phyloP scores from a whole-genome alignment of 2,797 vertebrate genomes.

The Chelon auratus region DNA sequence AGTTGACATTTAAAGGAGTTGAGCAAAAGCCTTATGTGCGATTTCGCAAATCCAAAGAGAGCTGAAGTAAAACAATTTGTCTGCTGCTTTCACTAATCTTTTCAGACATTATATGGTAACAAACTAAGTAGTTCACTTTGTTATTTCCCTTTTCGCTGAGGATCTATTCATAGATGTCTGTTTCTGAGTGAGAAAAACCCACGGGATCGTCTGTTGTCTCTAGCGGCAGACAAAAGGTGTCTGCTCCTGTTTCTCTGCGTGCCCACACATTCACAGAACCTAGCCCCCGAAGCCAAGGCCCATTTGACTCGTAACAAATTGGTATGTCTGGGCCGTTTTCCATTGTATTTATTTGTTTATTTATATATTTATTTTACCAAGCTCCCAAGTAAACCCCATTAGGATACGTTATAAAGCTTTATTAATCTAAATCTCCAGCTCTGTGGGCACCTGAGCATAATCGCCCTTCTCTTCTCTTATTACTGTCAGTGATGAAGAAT shows the following conservation, averaged over 20 bases:
- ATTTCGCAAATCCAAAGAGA: slow-evolving; percentile 39
- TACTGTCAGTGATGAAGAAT: slow-evolving; percentile 29
- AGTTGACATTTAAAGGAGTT: slow-evolving; percentile 13
- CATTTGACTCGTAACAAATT: slow-evolving; percentile 50
- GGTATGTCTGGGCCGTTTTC: slow-evolving; percentile 38
- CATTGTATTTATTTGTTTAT: slow-evolving; percentile 27
- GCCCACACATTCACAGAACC: slow-evolving; percentile 49
- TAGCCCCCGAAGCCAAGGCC: slow-evolving; percentile 44
- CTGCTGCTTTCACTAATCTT: slow-evolving; percentile 24
- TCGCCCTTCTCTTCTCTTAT: slow-evolving; percentile 14
- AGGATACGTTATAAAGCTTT: slow-evolving; percentile 55
- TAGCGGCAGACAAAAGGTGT: slow-evolving; percentile 44
- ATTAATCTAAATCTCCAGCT: slow-evolving; percentile 48
- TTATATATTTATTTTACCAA: slow-evolving; percentile 16
- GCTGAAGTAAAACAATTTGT: slow-evolving; percentile 28
- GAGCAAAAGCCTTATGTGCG: slow-evolving; percentile 1
- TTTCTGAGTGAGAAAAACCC: slow-evolving; percentile 36
- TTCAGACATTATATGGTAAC: slow-evolving; percentile 14
- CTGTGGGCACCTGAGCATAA: slow-evolving; percentile 28
- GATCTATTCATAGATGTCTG: slow-evolving; percentile 43
- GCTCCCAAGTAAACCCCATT: slow-evolving; percentile 37
- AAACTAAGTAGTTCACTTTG: slow-evolving; percentile 21
- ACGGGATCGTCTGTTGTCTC: slow-evolving; percentile 37
- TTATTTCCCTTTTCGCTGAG: not conserved
- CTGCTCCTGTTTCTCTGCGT: slow-evolving; percentile 18